Evolutionary conservation across 2,888 invertebrate genomes (phyloP), one percentile per base, ranked within the genome.

Genomic region (Cylloceria caligata): DNA sequence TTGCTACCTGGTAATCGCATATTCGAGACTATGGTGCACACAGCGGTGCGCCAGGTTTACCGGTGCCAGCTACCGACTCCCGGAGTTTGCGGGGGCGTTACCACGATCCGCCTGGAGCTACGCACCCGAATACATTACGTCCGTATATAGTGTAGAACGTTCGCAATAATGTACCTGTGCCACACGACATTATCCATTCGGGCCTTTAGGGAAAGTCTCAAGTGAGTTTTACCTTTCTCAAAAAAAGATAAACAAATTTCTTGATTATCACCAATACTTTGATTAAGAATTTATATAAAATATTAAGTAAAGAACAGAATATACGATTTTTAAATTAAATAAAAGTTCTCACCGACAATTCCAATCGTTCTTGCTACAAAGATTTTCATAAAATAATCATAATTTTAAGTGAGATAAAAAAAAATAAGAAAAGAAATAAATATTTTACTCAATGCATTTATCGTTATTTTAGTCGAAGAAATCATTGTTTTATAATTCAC

Each of bases 1-100:
- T n/a, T 16, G 34, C 55, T 55, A 55, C 64, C 68, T 39, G 64
- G 47, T 77, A 77, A 81, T 77, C 77, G 68, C 49, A 16, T 73
- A 69, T 74, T 57, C 73, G 72, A 45, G 16, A 68, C 62, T 65
- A 55, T 73, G 67, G 64, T 78, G 52, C 55, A 57, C 64, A 27
- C 52, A 30, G 13, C 64, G 19, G 13, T 64, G 64, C 27, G 27
- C 36, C 36, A 19, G 34, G 36, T 21, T 34, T n/a, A 42, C 27
- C 42, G 64, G 64, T 75, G 49, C 71, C 36, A 39, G 24, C 47
- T 47, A 30, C 39, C 60, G 42, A 71, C 78, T 81, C 62, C 77
- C 57, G 78, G 64, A 69, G 57, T 81, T 78, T 69, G 65, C 78
- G 74, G 78, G 69, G 81, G 81, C 81, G 81, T 81, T 74, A 65